Conservation (phyloP, 2,888 invertebrate genomes). For the Neelides folsomi region DNA sequence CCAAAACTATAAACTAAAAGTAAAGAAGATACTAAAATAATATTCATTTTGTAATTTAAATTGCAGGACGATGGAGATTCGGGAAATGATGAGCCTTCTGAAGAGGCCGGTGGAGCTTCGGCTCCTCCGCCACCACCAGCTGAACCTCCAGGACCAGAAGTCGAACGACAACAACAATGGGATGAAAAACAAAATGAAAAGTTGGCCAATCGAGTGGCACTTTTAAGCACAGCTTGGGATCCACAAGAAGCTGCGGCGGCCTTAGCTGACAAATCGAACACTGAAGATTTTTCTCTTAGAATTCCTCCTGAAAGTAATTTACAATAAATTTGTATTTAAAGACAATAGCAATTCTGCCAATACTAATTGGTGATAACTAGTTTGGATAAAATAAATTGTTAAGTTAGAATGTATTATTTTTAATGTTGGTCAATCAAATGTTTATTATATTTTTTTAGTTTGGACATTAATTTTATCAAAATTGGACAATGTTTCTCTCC, state of each 20-base stretch:
- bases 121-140: conserved; percentile 23
- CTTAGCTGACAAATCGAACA: background rate
- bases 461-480: conserved; percentile 74
- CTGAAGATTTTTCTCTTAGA: conserved; percentile 16
- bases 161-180: conserved; percentile 3
- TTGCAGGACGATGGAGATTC: conserved; percentile 79
- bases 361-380: no score
- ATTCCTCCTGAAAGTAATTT: conserved; percentile 28
- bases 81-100: conserved; percentile 84
- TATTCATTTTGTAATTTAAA: conserved; percentile 13
- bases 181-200: conserved; percentile 2
- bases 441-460: no score
- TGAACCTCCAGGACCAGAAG: conserved; percentile 28
- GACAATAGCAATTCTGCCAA: no score
- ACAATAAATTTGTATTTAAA: no score
- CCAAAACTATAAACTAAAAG: background rate
- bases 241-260: conserved; percentile 14
- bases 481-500: conserved; percentile 79
- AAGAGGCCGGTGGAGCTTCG: conserved; percentile 36
- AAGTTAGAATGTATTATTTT: no score
- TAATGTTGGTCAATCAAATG: no score
- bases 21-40: background rate
- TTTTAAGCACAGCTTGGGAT: conserved; percentile 17
- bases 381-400: no score
- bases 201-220: conserved; percentile 16